Evolutionary conservation across 1,140 invertebrate genomes (phyloP), one percentile per base, ranked within the genome.

Genomic region (Drosophila nigrodunni): DNA sequence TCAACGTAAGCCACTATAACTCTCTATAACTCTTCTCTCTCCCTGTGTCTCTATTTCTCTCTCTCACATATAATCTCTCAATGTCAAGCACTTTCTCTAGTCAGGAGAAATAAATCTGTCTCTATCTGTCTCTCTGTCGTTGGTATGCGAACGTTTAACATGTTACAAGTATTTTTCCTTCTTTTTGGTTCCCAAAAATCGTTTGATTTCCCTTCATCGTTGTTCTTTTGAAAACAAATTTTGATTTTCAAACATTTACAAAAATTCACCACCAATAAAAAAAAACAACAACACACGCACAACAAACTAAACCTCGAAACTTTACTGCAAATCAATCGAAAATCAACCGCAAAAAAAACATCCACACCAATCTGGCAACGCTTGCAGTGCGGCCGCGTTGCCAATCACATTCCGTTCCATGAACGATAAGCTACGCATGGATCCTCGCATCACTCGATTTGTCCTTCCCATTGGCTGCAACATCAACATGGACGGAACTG

Each of bases 401-500:
- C 98, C 98, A 46, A 95, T 99, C 50, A 98, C 98, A 49, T 98
- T 99, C 93, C 95, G 96, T 52, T 97, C 97, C 91, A 96, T 99
- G 95, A 98, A 98, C 92, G 97, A 98, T 78, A 98, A 97, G 74
- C 94, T 98, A 55, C 95, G 95, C 75, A 95, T 99, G 65, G 98
- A 99, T 93, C 94, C 96, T 35, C 94, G 98, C 57, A 97, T 99
- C 52, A 98, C 98, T 1, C 94, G 97, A 62, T 98, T 98, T 93
- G 96, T 98, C 11, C 93, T 98, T 6, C 97, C 97, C 0, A 97
- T 98, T 74, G 97, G 97, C 18, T 97, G 96, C 85, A 98, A 97
- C 74, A 96, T 98, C 78, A 98, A 98, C 92, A 98, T 98, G 96
- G 97, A 99, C 89, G 98, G 98, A 9, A 98, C 98, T 1, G 98